phyloP scores from a whole-genome alignment of 2,113 vertebrate genomes.

The Myiopsitta monachus region DNA sequence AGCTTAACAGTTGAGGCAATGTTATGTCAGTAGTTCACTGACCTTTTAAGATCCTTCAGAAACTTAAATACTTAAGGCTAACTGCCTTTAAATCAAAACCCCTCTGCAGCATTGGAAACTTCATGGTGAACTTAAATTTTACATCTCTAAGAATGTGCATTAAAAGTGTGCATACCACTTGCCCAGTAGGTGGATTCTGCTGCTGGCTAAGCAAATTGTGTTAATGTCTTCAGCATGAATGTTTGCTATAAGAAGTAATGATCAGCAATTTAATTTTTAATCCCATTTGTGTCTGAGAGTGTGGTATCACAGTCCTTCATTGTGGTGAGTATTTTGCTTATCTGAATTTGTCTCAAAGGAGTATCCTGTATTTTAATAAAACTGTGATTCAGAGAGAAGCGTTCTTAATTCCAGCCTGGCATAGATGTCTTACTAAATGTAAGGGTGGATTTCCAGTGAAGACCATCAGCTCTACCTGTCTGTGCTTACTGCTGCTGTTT shows the following conservation, averaged over 20 bases:
- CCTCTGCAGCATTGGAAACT: not conserved
- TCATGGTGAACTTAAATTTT: not conserved
- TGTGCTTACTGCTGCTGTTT: not conserved
- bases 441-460: not conserved
- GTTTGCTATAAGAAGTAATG: not conserved
- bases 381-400: not conserved
- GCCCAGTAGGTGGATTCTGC: not conserved
- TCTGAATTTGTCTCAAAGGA: not conserved
- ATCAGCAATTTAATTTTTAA: not conserved
- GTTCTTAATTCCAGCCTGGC: not conserved
- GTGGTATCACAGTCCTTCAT: not conserved
- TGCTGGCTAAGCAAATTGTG: not conserved
- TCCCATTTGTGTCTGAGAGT: not conserved
- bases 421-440: not conserved
- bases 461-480: not conserved
- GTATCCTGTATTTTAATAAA: not conserved
- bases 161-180: not conserved
- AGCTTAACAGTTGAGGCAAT: not conserved
- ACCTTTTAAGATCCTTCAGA: not conserved
- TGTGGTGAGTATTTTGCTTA: not conserved
- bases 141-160: not conserved
- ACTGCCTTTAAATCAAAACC: not conserved
- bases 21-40: not conserved
- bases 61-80: not conserved
- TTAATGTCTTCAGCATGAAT: not conserved